These are phyloP conservation scores for Spilogale gracilis DNA, from an alignment of 2,113 vertebrate species.

Conservation along the genomic window DNA sequence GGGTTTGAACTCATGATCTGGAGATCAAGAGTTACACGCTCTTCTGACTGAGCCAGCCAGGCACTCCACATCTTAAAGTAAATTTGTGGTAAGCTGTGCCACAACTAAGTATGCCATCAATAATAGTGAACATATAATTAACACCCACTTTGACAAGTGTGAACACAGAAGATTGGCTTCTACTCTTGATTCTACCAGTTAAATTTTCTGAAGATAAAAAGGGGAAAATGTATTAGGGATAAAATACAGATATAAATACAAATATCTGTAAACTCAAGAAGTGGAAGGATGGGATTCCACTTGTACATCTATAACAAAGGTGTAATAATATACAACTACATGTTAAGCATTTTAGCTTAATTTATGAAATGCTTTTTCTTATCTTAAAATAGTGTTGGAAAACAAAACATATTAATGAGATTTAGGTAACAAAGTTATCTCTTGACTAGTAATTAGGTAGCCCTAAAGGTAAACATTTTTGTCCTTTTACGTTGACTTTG, in stretches of 20 bases:
- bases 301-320: not conserved
- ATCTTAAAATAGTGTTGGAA: not conserved
- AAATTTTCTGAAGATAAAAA: constrained; percentile 11
- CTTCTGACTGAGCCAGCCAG: not conserved
- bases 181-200: not conserved
- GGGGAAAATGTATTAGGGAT: not conserved
- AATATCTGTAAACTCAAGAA: not conserved
- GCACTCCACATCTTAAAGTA: not conserved
- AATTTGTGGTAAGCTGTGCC: constrained; percentile 16
- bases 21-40: not conserved
- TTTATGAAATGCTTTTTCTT: constrained; percentile 36
- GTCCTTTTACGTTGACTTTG: not conserved
- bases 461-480: not conserved
- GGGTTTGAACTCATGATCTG: not conserved
- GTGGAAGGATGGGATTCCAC: not conserved
- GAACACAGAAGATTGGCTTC: not conserved
- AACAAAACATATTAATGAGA: not conserved
- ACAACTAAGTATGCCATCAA: not conserved
- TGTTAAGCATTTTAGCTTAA: constrained; percentile 21
- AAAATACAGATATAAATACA: not conserved
- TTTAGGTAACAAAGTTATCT: constrained; percentile 15
- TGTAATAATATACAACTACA: not conserved
- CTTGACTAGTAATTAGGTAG: not conserved
- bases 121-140: not conserved
- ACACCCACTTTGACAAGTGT: not conserved